Conservation (phyloP, 1,140 invertebrate species). For the Neotoxoptera formosana region DNA sequence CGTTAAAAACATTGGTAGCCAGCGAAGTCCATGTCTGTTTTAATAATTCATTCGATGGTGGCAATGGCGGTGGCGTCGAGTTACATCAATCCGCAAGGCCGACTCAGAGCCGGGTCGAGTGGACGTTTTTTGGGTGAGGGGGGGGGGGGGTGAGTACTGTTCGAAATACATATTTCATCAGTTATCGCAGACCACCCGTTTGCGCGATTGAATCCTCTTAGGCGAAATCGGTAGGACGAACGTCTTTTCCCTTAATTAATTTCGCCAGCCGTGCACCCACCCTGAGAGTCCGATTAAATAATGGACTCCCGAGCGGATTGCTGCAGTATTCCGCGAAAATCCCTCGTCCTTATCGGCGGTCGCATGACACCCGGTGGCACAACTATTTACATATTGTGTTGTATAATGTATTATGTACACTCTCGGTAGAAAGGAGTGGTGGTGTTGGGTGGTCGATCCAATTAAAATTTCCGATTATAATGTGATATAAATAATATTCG, state of each 20-base stretch:
- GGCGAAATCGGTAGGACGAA: not conserved
- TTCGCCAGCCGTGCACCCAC: not conserved
- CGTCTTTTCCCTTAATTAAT: conserved; percentile 32
- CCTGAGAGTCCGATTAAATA: not conserved
- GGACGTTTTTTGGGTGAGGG: not conserved
- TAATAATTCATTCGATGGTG: not conserved
- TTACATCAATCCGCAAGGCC: not conserved
- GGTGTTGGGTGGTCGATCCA: not conserved
- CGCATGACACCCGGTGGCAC: not conserved
- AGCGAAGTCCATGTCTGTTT: not conserved
- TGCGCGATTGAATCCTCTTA: not conserved
- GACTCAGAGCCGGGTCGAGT: not conserved
- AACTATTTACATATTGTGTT: not conserved
- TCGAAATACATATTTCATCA: conserved; percentile 34
- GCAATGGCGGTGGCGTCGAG: not conserved
- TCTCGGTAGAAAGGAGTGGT: not conserved
- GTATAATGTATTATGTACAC: not conserved
- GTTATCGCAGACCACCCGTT: not conserved
- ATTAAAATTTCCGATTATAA: not conserved
- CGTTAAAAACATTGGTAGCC: not conserved
- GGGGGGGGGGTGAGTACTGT: too few relatives aligned
- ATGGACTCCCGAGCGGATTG: not conserved
- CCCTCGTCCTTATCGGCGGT: not conserved
- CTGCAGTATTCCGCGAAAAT: not conserved
- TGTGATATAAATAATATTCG: not conserved